Conservation (phyloP, 1,140 invertebrate genomes). For the Drosophila asahinai region DNA sequence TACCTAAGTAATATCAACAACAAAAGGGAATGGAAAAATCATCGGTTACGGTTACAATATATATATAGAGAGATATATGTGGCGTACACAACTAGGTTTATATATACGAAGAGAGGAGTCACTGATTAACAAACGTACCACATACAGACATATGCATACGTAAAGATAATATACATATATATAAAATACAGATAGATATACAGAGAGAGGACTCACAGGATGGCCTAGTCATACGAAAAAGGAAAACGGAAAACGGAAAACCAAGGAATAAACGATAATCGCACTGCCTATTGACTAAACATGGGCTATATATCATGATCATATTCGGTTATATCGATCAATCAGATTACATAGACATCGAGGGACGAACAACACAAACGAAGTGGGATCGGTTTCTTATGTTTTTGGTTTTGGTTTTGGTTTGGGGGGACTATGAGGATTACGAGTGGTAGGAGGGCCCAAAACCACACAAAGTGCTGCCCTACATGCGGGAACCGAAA, state of each 20-base stretch:
- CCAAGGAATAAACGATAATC: slow-evolving; percentile 42
- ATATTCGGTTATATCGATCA: slow-evolving; percentile 49
- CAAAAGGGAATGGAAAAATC: slow-evolving; percentile 22
- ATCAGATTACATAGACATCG: slow-evolving; percentile 53
- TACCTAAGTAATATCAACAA: slow-evolving; percentile 41
- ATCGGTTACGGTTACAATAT: slow-evolving; percentile 30
- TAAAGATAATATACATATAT: slow-evolving; percentile 55
- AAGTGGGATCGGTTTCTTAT: slow-evolving; percentile 26
- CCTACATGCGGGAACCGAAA: slow-evolving; percentile 53
- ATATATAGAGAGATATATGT: slow-evolving; percentile 33
- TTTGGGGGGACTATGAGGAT: slow-evolving; percentile 11
- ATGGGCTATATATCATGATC: slow-evolving; percentile 46
- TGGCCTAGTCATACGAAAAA: slow-evolving; percentile 47
- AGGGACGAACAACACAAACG: slow-evolving; percentile 52
- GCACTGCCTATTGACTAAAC: slow-evolving; percentile 38
- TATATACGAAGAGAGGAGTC: slow-evolving; percentile 43
- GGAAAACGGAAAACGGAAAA: slow-evolving; percentile 12
- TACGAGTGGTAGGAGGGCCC: slow-evolving; percentile 16
- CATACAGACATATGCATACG: slow-evolving; percentile 59
- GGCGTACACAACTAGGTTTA: slow-evolving; percentile 29
- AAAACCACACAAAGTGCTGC: slow-evolving; percentile 27
- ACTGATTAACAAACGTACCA: slow-evolving; percentile 59
- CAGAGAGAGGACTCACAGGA: slow-evolving; percentile 52
- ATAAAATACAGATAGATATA: slow-evolving; percentile 51
- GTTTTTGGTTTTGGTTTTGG: slow-evolving; percentile 2